Percentiles rank a stretch among this genome's conserved stretches.
These are phyloP conservation scores for Sarcophaga carnaria DNA, from an alignment of 2,888 invertebrate species.

Conservation along the genomic window DNA sequence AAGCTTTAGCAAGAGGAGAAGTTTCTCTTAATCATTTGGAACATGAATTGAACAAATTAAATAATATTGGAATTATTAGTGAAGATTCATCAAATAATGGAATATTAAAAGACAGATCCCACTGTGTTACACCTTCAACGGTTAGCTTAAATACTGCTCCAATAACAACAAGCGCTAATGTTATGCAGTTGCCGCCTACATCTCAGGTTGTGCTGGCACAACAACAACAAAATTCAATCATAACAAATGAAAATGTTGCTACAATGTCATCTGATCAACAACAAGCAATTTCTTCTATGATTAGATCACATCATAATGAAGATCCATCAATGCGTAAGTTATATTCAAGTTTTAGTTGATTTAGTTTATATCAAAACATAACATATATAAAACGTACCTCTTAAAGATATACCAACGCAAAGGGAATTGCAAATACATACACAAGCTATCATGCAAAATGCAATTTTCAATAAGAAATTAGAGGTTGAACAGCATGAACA, in stretches of 20 bases:
- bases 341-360: not conserved
- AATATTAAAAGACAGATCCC: constrained; percentile 73
- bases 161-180: constrained; percentile 62
- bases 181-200: constrained; percentile 50
- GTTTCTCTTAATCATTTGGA: constrained; percentile 89
- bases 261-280: constrained; percentile 26
- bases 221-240: constrained; percentile 51
- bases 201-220: constrained; percentile 56
- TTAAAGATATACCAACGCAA: constrained; percentile 83
- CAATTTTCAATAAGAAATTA: constrained; percentile 93
- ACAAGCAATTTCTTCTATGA: constrained; percentile 10
- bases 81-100: constrained; percentile 71
- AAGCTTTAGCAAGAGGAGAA: constrained; percentile 89
- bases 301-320: constrained; percentile 39
- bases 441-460: constrained; percentile 93
- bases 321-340: constrained; percentile 35
- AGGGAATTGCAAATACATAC: constrained; percentile 93
- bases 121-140: constrained; percentile 67
- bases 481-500: constrained; percentile 86
- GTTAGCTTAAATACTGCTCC: constrained; percentile 49
- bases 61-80: constrained; percentile 70
- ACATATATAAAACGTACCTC: not conserved
- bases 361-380: not conserved
- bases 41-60: constrained; percentile 87
- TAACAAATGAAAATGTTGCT: constrained; percentile 18